phyloP scores from a whole-genome alignment of 1,140 invertebrate species.

The Lepidurus apus region DNA sequence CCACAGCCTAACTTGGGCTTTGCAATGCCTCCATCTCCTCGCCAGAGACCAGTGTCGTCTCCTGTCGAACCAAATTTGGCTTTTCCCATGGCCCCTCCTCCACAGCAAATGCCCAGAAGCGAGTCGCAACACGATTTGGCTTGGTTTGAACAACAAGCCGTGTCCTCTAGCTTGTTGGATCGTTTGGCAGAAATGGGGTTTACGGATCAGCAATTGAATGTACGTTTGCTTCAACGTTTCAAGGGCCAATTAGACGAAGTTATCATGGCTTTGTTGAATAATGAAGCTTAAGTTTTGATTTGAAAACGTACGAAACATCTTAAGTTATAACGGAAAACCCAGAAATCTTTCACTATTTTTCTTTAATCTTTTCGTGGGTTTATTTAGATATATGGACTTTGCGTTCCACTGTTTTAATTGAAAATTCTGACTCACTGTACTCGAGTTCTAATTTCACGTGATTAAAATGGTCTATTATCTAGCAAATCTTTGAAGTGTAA shows the following conservation, averaged over 20 bases:
- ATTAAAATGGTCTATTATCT: too few relatives aligned
- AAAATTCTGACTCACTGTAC: too few relatives aligned
- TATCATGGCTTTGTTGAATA: conserved; percentile 23
- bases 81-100: neutral
- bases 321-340: neutral
- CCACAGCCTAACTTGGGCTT: too few relatives aligned
- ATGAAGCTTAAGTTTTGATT: neutral
- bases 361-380: too few relatives aligned
- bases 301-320: neutral
- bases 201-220: conserved; percentile 7
- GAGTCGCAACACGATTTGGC: neutral
- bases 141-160: neutral
- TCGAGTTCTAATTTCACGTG: too few relatives aligned
- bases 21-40: too few relatives aligned
- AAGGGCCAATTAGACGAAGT: conserved; percentile 28
- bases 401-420: too few relatives aligned
- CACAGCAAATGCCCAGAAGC: neutral
- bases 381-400: too few relatives aligned
- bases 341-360: too few relatives aligned
- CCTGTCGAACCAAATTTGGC: conserved; percentile 1
- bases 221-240: conserved; percentile 23
- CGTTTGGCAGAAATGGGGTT: conserved; percentile 31
- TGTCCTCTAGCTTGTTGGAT: conserved; percentile 8
- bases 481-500: too few relatives aligned
- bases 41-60: too few relatives aligned